Evolutionary conservation across 2,888 invertebrate species (phyloP), one percentile per base, ranked within the genome.

Genomic region (Eristalis arbustorum): DNA sequence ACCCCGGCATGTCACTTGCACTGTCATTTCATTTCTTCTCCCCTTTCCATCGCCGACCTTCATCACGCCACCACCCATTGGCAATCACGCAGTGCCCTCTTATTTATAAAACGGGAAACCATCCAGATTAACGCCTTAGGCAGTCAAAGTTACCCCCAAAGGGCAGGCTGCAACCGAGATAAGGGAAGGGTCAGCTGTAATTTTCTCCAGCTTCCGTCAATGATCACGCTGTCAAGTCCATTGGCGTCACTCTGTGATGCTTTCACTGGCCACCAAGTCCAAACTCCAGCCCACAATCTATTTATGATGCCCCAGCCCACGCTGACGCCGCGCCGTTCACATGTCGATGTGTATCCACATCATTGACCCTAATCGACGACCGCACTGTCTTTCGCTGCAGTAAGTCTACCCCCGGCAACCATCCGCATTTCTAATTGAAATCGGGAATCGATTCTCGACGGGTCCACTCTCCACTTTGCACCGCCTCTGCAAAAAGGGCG

Each of bases 281-380:
- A 18, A 49, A 18, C n/a, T 10, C 6, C 49, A 18, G 6, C 49
- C 49, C 49, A 8, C 42, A 31, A 37, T 37, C 49, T 49, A 49
- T 67, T 67, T 42, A 59, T 69, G 34, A 8, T 1, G 1, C 59
- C 34, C 13, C 3, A 1, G 23, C n/a, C 14, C 37, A 13, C 40
- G 18, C 37, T 22, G 10, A 49, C 11, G 49, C 28, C 42, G 42
- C 11, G 49, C 28, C 42, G 42, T 22, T 62, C 73, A 34, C 31
- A 74, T 22, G 63, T 31, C 73, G 63, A 37, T 74, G 74, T 66
- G 74, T 66, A 74, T 74, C 64, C 74, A 31, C 74, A 37, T 56
- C 57, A 40, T 64, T 64, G 64, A 25, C 37, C 23, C 37, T 34
- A 74, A 74, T 74, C 74, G 56, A 74, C 40, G 37, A 25, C 59